Evolutionary conservation across 2,113 vertebrate species (phyloP).

Genomic region (Oostethus manadensis): DNA sequence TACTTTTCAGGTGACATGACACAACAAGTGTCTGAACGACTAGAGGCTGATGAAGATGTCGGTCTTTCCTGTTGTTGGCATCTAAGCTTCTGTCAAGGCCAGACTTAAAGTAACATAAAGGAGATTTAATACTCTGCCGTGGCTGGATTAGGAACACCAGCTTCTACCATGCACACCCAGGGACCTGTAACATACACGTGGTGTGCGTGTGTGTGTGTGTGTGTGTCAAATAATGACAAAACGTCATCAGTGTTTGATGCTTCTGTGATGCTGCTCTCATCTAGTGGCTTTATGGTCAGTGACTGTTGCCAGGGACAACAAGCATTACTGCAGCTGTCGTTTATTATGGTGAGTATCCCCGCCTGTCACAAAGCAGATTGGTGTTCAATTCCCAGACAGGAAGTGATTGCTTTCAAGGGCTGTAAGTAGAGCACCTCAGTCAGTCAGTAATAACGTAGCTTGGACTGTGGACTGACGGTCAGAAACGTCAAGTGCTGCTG

Average conservation of each 20-base stretch:
- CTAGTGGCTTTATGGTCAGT: constrained; percentile 13
- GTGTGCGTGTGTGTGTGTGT: constrained; percentile 10
- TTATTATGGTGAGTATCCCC: constrained; percentile 1
- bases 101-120: constrained; percentile 34
- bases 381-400: background rate
- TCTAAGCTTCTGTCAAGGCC: constrained; percentile 31
- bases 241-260: constrained; percentile 20
- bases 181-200: constrained; percentile 6
- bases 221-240: constrained; percentile 4
- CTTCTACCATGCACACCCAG: constrained; percentile 16
- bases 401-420: background rate
- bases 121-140: constrained; percentile 42
- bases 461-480: background rate
- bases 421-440: too few species aligned
- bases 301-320: constrained; percentile 18
- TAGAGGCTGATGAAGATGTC: background rate
- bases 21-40: too few species aligned
- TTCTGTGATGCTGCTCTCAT: constrained; percentile 12
- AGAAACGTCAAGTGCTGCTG: too few species aligned
- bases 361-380: background rate
- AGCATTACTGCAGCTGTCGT: constrained; percentile 7
- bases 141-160: constrained; percentile 44
- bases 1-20: too few species aligned
- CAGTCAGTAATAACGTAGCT: too few species aligned
- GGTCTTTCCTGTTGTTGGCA: constrained; percentile 7